phyloP scores from a whole-genome alignment of 2,797 vertebrate species.

The Micropoecilia bifurca region DNA sequence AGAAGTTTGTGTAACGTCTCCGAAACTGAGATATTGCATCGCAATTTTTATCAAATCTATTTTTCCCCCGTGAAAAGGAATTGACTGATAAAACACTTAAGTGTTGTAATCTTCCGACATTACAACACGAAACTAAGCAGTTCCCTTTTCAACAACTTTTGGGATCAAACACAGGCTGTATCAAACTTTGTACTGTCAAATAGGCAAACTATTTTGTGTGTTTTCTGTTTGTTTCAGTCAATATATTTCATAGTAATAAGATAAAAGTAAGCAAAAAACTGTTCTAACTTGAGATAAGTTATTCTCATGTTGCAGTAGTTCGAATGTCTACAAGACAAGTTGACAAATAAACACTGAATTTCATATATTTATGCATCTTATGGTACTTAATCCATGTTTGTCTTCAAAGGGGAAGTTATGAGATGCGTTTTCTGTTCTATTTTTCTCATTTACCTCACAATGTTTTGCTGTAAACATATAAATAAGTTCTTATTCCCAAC shows the following conservation, averaged over 20 bases:
- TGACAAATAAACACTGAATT: background rate
- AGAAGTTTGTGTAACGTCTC: background rate
- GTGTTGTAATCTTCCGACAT: background rate
- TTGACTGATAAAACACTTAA: background rate
- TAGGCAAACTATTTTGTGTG: background rate
- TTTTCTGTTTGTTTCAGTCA: too few species aligned
- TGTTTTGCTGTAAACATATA: background rate
- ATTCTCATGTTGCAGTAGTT: background rate
- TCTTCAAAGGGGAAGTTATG: background rate
- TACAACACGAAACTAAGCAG: background rate
- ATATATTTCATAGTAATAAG: background rate
- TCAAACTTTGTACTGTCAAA: background rate
- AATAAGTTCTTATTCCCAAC: background rate
- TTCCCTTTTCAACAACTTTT: background rate
- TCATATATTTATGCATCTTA: background rate
- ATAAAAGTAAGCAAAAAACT: background rate
- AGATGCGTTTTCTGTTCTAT: background rate
- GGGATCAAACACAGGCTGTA: background rate
- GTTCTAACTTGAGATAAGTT: background rate
- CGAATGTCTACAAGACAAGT: background rate
- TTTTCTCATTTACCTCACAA: background rate
- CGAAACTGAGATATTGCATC: background rate
- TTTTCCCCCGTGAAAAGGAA: background rate
- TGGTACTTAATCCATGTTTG: background rate
- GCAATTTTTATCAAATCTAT: background rate